Base-by-base conservation (phyloP, 2,888 invertebrate genomes). In the Nemotelus nigrinus region DNA sequence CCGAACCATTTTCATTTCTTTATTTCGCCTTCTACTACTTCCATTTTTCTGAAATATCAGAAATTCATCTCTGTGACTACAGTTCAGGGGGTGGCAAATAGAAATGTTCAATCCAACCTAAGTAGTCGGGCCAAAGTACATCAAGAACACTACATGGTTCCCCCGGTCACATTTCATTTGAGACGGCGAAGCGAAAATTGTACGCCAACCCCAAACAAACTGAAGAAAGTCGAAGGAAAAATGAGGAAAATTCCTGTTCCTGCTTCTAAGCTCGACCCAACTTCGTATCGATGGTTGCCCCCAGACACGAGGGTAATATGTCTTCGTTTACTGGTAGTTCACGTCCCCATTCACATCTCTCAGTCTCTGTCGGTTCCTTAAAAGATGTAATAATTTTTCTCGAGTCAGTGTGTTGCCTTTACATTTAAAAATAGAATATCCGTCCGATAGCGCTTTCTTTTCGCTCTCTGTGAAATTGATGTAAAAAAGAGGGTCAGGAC, bases 341-440 rank as follows among this genome's bases (percentile, higher is more conserved):
- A 74, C 74, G 48, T 74, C 48, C 63, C 60, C 63, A 60, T 63
- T 48, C 74, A 60, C 47, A 60, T 74, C 63, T 74, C 74, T 60
- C 77, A 79, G 79, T 77, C 79, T 77, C 55, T 79, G 79, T 79
- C 79, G 60, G 72, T 79, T 79, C 68, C 76, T 57, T 79, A 70
- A 70, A 79, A 68, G 65, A 76, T 77, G 79, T 77, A 79, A 79
- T 79, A 79, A 79, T 77, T 79, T 77, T 79, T 60, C 74, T 55
- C 10, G 43, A 55, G 55, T 6, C 74, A 48, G 63, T 8, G 63
- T 74, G 60, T 74, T 63, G 74, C 74, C 74, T 74, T 41, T 25
- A 25, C 50, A 74, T 74, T 74, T 50, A 60, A 74, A 74, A 74
- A 74, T 60, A 63, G 74, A 60, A 74, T 63, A 74, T 48, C 50